Conservation (phyloP, 2,113 vertebrate genomes). For the Odontophorus gujanensis region DNA sequence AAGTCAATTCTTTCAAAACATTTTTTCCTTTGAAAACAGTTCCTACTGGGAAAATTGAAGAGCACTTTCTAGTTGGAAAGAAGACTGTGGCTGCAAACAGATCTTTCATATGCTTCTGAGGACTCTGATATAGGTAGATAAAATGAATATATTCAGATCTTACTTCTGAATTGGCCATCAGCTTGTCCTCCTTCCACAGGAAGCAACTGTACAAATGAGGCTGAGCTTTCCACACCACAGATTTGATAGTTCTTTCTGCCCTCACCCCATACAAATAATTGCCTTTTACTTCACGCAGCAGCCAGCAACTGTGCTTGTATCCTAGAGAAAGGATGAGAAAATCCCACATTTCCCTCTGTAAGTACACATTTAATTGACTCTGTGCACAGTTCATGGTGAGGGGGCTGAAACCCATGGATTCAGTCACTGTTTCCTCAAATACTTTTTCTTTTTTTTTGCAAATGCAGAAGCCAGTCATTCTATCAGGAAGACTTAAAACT, state of each 20-base stretch:
- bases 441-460: not conserved
- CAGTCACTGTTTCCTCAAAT: not conserved
- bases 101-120: not conserved
- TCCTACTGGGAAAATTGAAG: not conserved
- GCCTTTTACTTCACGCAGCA: not conserved
- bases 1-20: not conserved
- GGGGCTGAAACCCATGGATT: not conserved
- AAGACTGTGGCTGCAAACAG: not conserved
- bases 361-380: not conserved
- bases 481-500: not conserved
- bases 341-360: not conserved
- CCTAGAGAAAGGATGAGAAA: fast-evolving
- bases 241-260: not conserved
- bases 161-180: not conserved
- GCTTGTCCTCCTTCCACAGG: fast-evolving
- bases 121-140: not conserved
- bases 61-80: not conserved
- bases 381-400: not conserved
- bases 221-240: not conserved
- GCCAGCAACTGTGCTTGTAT: not conserved
- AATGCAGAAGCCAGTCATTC: not conserved
- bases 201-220: not conserved
- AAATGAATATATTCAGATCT: not conserved
- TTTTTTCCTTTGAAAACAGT: not conserved
- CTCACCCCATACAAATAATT: not conserved